Base-by-base conservation (phyloP, 1,140 invertebrate species). In the Cherax destructor region DNA sequence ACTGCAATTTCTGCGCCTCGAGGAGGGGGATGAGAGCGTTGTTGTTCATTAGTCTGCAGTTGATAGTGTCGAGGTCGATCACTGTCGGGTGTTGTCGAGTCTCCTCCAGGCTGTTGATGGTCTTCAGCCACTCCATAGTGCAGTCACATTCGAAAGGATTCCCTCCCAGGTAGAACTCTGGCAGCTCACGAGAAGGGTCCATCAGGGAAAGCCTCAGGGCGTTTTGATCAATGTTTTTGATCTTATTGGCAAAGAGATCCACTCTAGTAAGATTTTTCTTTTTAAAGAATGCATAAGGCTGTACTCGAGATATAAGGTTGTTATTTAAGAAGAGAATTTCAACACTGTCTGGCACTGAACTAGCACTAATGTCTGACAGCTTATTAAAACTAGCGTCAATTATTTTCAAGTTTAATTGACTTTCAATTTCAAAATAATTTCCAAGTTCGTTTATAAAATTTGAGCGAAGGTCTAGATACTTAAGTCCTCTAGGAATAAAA, bases 61-160 rank as follows among this genome's bases (percentile, higher is more conserved):
- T 94, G 30, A 95, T 94, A 93, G 96, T 97, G 91, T 98, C 97
- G 92, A 98, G 95, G 94, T 98, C 98, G 95, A 98, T 97, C 92
- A 98, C 95, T 93, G 97, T 96, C 21, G 98, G 98, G 94, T 98
- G 97, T 61, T 97, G 98, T 93, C 97, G 95, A 41, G 96, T 96
- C 93, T 96, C 95, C 77, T 94, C 97, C 92, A 97, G 96, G 18
- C 95, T 96, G 94, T 98, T 98, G 90, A 97, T 96, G 94, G 97
- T 97, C 95, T 98, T 97, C 88, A 98, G 94, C 97, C 97, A 97
- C 92, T 97, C 96, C 96, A 97, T 97, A 1, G 96, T 96, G 93
- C 98, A 99, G 95, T 98, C 98, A 94, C 98, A 99, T 91, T 97
- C 96, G 94, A 98, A 97, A 85, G 97, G 97, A 95, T 99, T 99